phyloP scores from a whole-genome alignment of 2,113 vertebrate species.

The Formicarius rufipectus region DNA sequence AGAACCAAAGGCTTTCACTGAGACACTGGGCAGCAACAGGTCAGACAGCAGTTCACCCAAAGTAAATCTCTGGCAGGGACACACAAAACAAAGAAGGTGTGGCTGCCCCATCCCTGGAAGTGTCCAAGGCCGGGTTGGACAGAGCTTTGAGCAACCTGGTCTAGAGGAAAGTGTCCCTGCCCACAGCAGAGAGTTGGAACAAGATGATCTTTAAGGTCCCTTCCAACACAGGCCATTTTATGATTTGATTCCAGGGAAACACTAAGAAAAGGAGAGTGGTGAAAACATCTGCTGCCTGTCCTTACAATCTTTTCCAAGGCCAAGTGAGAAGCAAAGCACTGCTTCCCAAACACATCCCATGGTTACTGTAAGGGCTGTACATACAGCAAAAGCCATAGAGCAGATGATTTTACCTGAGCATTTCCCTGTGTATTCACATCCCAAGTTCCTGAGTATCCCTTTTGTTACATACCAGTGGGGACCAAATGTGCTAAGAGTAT shows the following conservation, averaged over 20 bases:
- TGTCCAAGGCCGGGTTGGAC: not conserved
- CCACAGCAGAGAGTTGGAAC: not conserved
- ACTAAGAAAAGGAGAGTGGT: not conserved
- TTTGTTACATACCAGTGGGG: not conserved
- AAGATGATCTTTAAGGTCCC: not conserved
- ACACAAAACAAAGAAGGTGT: not conserved
- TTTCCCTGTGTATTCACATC: fast-evolving
- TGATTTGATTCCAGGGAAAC: not conserved
- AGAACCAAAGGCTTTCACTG: not conserved
- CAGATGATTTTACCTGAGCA: not conserved
- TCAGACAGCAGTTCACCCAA: not conserved
- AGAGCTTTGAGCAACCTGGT: not conserved
- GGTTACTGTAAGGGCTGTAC: not conserved
- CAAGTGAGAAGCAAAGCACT: not conserved
- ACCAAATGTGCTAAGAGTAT: not conserved
- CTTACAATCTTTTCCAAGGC: not conserved
- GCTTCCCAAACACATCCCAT: not conserved
- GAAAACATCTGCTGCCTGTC: not conserved
- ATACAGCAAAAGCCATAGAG: not conserved
- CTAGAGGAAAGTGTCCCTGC: not conserved
- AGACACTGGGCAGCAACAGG: not conserved
- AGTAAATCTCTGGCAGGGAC: not conserved
- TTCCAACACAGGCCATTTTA: not conserved
- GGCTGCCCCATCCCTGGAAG: not conserved
- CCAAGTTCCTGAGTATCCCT: not conserved